Evolutionary conservation across 2,888 invertebrate genomes (phyloP), one percentile per base, ranked within the genome.

Genomic region (Epiblema foenella): DNA sequence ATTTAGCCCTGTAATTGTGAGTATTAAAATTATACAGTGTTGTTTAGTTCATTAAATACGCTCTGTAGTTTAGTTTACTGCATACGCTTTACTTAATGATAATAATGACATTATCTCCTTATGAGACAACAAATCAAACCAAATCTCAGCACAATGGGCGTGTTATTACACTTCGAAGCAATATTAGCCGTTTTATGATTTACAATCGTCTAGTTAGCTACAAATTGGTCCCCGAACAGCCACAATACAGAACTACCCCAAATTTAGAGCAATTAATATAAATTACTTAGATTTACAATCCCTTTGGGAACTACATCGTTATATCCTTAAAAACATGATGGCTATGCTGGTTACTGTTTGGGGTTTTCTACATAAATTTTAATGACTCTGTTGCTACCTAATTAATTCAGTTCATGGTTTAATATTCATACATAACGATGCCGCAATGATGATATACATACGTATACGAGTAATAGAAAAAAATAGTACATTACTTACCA

Each of bases 271-370:
- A 89, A 91, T 92, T 91, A 90, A 90, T 92, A 90, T 90, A 89
- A 90, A 92, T 93, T 90, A 91, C 87, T 84, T 85, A 85, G 86
- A 90, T 92, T 90, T 90, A 92, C 86, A 86, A 86, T 88, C 85
- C 89, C 89, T 84, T 85, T 77, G 86, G 87, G 83, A 83, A 85
- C 85, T 86, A 84, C 85, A 87, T 89, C 85, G 84, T 84, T 83
- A 84, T 88, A 87, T 86, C 85, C 86, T 83, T 81, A 83, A 79
- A 78, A 80, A 76, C 81, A 83, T 85, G 85, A 84, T 84, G 84
- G 81, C 83, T n/a, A n/a, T n/a, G 81, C 83, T 84, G 83, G 83
- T 83, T 81, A 80, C 82, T 81, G 81, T 79, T 82, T 81, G 78
- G 77, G 78, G 74, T 79, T 79, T 80, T 75, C 76, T 76, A 79